Base-by-base conservation (phyloP, 2,888 invertebrate species). In the Tetheella fluctuosa region DNA sequence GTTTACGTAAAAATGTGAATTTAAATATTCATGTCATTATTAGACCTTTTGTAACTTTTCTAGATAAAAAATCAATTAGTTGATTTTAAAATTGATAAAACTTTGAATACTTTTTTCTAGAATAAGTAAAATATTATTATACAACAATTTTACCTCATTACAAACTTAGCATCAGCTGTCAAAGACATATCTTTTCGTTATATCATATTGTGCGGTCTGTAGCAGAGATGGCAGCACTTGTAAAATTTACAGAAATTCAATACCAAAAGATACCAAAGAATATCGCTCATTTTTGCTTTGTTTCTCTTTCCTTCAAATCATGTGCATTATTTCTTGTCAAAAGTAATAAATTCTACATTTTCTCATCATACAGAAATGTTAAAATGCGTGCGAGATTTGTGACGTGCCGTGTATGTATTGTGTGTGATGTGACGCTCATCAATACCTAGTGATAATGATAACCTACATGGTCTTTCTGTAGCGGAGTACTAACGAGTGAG, bases 381-480 rank as follows among this genome's bases (percentile, higher is more conserved):
- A 62, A 75, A 77, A 74, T 81, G 79, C 79, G 78, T 79, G 71
- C 73, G 68, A 73, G 2, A 4, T 25, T 71, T 71, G 67, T 74
- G 69, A 69, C 75, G 69, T 74, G 68, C 65, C 67, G 72, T 80
- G 73, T 81, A 79, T 79, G 74, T 85, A 77, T 79, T 81, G 75
- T 85, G 80, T 83, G 85, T 88, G 86, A 88, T 83, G 85, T 88
- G 87, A 88, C 90, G 90, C 87, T 88, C 85, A 85, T 81, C 78
- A 80, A 79, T 77, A 81, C 77, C 6, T n/a, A 55, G 34, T 85
- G 84, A 83, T 86, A 84, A 84, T 87, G 87, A 86, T 92, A 92
- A 91, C 91, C 91, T 91, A 90, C 85, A 87, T 91, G 85, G 83
- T 86, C 89, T 88, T 85, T 88, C 84, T 86, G 85, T 86, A 88